Base-by-base conservation (phyloP, 2,797 vertebrate genomes). In the Mormyrus hasselquistii region DNA sequence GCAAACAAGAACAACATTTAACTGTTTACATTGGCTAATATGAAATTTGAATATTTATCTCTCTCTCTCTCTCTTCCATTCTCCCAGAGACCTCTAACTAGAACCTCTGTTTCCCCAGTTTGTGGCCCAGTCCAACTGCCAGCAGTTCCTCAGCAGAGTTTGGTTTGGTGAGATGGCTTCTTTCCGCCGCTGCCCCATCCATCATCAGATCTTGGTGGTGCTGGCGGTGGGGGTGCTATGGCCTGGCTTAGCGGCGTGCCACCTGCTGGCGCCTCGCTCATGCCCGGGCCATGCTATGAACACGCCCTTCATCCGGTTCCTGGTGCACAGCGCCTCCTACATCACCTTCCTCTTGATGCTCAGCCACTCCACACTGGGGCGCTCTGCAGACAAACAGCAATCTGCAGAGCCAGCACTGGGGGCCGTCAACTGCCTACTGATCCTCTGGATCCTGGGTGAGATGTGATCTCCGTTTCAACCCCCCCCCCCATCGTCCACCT, bases 131-230 rank as follows among this genome's bases (percentile, higher is more conserved):
- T 99, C 98, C 90, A 99, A 98, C 95, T 99, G 99, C 93, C 99
- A 99, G 92, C 98, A 99, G 95, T 99, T 99, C 93, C 97, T 99
- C 88, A 99, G 98, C 95, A 99, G 98, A 0, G 98, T 99, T 87
- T 99, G 99, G 99, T 99, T 99, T 4, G 99, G 98, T 49, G 97
- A 99, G 94, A 98, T 97, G 94, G 98, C 98, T 16, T 97, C 97
- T 92, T 99, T 99, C 90, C 96, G 99, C 2, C 97, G 98, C 89
- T 98, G 98, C 88, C 98, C 98, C 94, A 98, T 98, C 0, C 98
- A 97, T 91, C 96, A 98, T 89, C 99, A 99, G 96, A 98, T 99
- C 92, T 94, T 97, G 91, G 98, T 97, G 0, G 98, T 99, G 91
- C 94, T 99, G 92, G 97, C 95, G 22, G 97, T 99, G 92, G 97